Conservation (phyloP, 2,797 vertebrate species). For the Arnoldichthys spilopterus region DNA sequence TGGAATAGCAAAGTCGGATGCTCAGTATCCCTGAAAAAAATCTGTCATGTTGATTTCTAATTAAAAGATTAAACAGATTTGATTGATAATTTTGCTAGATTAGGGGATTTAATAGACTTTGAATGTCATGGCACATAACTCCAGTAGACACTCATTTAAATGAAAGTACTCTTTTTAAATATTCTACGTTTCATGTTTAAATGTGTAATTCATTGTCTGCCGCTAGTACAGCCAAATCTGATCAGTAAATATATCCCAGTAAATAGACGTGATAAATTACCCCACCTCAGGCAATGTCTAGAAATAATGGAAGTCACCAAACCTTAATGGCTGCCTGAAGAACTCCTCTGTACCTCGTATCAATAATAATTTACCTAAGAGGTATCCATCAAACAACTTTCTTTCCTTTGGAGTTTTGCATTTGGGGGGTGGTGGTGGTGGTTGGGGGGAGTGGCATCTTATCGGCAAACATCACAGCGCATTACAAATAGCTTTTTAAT, state of each 20-base stretch:
- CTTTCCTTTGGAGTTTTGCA: not conserved
- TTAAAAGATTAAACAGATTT: constrained; percentile 53
- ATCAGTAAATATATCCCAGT: constrained; percentile 31
- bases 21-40: constrained; percentile 49
- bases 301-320: constrained; percentile 25
- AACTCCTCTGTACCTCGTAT: not conserved
- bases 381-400: constrained; percentile 7
- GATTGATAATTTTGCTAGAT: constrained; percentile 56
- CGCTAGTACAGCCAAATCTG: constrained; percentile 19
- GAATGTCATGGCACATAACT: constrained; percentile 42
- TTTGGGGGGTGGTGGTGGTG: not conserved
- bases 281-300: constrained; percentile 4
- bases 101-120: constrained; percentile 58
- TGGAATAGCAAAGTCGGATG: not conserved
- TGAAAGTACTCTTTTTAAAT: constrained; percentile 30
- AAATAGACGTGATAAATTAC: not conserved
- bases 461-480: constrained; percentile 2
- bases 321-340: constrained; percentile 12
- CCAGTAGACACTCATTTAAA: constrained; percentile 24
- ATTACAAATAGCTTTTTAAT: constrained; percentile 6
- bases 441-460: not conserved
- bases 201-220: constrained; percentile 34
- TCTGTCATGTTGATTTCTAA: constrained; percentile 46
- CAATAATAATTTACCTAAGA: constrained; percentile 5
- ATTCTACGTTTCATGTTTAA: constrained; percentile 6